Evolutionary conservation across 2,797 vertebrate genomes (phyloP).

Genomic region (Ficedula albicollis): DNA sequence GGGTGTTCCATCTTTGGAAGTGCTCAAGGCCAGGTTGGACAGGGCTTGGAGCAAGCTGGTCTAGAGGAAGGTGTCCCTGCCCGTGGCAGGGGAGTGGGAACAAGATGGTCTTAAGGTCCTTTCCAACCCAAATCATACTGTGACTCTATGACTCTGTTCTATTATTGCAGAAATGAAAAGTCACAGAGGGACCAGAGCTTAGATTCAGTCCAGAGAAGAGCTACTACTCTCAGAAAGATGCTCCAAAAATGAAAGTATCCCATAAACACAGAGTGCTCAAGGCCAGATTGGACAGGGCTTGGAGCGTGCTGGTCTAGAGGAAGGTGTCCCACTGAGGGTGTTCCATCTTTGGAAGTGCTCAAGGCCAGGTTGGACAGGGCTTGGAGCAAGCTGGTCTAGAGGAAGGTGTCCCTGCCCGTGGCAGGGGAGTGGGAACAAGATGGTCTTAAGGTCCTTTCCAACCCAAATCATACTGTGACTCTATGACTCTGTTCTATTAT

Average conservation of each 20-base stretch:
- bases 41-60: not conserved
- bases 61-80: not conserved
- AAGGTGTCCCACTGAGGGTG: no score
- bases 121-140: not conserved
- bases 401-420: not conserved
- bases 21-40: not conserved
- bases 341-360: not conserved
- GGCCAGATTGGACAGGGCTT: no score
- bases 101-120: no score
- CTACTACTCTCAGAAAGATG: not conserved
- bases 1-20: not conserved
- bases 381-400: not conserved
- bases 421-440: not conserved
- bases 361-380: not conserved
- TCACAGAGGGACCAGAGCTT: not conserved
- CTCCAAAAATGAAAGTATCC: not conserved
- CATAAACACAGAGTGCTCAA: not conserved
- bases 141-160: not conserved
- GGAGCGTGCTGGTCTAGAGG: no score
- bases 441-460: not conserved
- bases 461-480: not conserved
- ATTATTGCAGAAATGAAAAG: not conserved
- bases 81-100: accelerated
- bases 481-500: not conserved
- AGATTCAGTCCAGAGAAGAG: not conserved